These are phyloP conservation scores for Erebia epiphron DNA, from an alignment of 2,888 invertebrate genomes.

Conservation along the genomic window DNA sequence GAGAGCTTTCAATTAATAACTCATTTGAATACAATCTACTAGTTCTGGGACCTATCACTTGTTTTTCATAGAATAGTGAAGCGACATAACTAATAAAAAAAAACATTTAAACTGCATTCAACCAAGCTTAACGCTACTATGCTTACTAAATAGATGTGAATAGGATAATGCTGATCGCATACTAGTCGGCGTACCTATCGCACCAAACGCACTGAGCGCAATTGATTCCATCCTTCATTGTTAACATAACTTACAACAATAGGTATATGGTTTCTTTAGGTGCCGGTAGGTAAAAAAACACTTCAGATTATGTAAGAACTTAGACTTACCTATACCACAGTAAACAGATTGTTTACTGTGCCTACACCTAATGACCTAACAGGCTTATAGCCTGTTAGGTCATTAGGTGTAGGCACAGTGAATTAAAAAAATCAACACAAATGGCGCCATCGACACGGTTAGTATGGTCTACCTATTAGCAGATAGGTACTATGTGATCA, in stretches of 20 bases:
- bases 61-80: constrained; percentile 13
- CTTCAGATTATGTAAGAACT: no score
- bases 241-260: no score
- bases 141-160: no score
- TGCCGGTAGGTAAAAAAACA: no score
- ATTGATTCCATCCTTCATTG: no score
- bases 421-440: background rate
- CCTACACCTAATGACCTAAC: no score
- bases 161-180: background rate
- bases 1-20: constrained; percentile 24
- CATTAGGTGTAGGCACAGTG: no score
- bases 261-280: no score
- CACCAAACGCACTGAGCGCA: background rate
- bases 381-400: no score
- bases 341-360: no score
- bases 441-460: background rate
- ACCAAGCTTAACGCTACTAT: background rate
- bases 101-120: background rate
- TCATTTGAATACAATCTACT: constrained; percentile 27
- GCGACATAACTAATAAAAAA: background rate
- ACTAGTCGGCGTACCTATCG: background rate
- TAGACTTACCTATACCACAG: no score
- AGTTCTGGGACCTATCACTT: constrained; percentile 8
- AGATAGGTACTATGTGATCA: constrained; percentile 15
- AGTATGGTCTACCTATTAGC: background rate